Percentiles rank a stretch among this genome's conserved stretches.
phyloP scores from a whole-genome alignment of 2,888 invertebrate genomes.

The Drosophila siamana region DNA sequence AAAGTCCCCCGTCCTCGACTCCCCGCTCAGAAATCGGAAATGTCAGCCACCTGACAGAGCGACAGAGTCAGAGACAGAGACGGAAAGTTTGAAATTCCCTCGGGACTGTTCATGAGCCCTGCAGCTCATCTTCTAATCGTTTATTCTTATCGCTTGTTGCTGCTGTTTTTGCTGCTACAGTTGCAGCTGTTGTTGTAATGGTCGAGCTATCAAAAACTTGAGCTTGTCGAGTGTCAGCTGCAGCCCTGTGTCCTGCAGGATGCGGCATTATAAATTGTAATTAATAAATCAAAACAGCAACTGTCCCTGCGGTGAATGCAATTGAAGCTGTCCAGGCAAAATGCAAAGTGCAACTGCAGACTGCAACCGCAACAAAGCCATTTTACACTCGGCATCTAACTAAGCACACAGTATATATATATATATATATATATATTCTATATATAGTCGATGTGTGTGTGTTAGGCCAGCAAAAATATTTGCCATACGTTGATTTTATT shows the following conservation, averaged over 20 bases:
- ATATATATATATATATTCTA: conserved; percentile 9
- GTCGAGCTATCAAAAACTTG: conserved; percentile 50
- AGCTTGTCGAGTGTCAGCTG: conserved; percentile 58
- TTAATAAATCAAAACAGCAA: conserved; percentile 76
- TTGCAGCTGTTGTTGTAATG: conserved; percentile 26
- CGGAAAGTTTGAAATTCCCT: not conserved
- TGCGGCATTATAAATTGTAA: conserved; percentile 74
- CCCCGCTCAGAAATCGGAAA: conserved; percentile 22
- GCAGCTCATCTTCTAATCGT: conserved; percentile 45
- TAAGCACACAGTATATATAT: conserved; percentile 12
- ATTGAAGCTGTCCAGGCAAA: conserved; percentile 35
- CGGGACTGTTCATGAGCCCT: conserved; percentile 2
- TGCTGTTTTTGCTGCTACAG: not conserved
- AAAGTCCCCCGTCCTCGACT: conserved; percentile 35
- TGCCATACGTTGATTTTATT: conserved; percentile 56
- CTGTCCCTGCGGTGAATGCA: conserved; percentile 39
- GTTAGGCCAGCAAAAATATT: conserved; percentile 51
- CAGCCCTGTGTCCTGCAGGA: conserved; percentile 41
- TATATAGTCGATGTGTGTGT: conserved; percentile 25
- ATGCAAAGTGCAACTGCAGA: not conserved
- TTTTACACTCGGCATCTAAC: conserved; percentile 19
- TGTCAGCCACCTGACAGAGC: conserved; percentile 27
- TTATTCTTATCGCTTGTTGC: conserved; percentile 15
- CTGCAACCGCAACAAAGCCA: conserved; percentile 17
- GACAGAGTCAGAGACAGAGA: not conserved